Evolutionary conservation across 2,113 vertebrate genomes (phyloP).

Genomic region (Willisornis vidua): DNA sequence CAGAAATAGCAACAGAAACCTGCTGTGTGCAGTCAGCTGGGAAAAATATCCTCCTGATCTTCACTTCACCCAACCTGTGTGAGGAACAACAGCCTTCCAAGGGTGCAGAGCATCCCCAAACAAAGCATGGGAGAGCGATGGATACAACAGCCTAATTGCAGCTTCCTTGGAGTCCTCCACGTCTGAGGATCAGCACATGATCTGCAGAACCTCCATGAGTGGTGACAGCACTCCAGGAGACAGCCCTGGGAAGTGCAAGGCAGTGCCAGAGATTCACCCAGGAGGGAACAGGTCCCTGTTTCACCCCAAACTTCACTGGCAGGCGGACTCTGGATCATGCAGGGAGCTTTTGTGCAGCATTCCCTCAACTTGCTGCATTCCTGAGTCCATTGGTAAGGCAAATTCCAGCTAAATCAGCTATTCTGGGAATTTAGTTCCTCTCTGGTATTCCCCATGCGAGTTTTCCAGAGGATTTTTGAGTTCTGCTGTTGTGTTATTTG

Average conservation of each 20-base stretch:
- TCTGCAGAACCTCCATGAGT: not conserved
- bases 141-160: accelerated
- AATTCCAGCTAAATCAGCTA: not conserved
- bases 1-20: not conserved
- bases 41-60: not conserved
- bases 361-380: not conserved
- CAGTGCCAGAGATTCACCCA: not conserved
- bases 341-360: not conserved
- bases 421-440: not conserved
- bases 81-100: not conserved
- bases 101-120: not conserved
- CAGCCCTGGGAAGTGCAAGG: accelerated
- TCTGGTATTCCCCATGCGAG: not conserved
- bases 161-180: not conserved
- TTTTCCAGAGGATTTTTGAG: not conserved
- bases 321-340: not conserved
- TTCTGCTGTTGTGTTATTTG: not conserved
- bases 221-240: not conserved
- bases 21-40: not conserved
- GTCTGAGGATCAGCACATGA: accelerated
- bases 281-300: accelerated
- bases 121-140: not conserved
- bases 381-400: not conserved
- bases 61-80: not conserved
- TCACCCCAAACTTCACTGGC: not conserved